phyloP scores from a whole-genome alignment of 1,140 invertebrate genomes.

The Scaptomyza pallida region DNA sequence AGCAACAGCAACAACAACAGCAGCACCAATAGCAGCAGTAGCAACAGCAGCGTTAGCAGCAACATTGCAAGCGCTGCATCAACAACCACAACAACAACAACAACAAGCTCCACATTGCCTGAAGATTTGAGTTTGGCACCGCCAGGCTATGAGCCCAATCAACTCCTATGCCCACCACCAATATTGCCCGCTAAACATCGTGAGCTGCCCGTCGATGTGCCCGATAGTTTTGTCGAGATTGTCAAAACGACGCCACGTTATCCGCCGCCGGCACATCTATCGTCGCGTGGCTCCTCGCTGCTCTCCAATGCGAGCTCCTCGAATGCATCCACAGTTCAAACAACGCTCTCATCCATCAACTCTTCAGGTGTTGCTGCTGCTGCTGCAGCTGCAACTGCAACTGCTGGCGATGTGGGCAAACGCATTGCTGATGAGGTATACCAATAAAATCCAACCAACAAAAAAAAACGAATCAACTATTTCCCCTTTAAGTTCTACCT shows the following conservation, averaged over 20 bases:
- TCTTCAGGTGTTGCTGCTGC: constrained; percentile 11
- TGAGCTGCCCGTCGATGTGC: constrained; percentile 91
- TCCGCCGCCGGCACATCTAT: constrained; percentile 85
- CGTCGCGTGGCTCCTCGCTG: constrained; percentile 74
- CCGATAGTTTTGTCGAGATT: constrained; percentile 90
- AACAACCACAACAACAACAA: constrained; percentile 46
- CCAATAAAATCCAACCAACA: not conserved
- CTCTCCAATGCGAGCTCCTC: constrained; percentile 71
- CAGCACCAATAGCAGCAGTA: constrained; percentile 17
- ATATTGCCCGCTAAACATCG: constrained; percentile 83
- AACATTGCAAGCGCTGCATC: constrained; percentile 40
- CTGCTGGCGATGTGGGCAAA: constrained; percentile 10
- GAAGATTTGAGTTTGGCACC: constrained; percentile 62
- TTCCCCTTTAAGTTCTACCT: constrained; percentile 1
- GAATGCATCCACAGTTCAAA: constrained; percentile 67
- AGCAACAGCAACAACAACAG: constrained; percentile 35
- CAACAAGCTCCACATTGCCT: constrained; percentile 55
- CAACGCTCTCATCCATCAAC: constrained; percentile 61
- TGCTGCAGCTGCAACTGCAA: constrained; percentile 27
- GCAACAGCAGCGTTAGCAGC: constrained; percentile 23
- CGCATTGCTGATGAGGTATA: constrained; percentile 55
- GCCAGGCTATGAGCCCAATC: constrained; percentile 56
- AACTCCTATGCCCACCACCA: constrained; percentile 38
- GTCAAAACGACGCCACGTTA: constrained; percentile 90
- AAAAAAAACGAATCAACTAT: not conserved